Evolutionary conservation across 64 coral and sea anemone genomes (phyloP).

Genomic region (Cladopsammia gracilis): DNA sequence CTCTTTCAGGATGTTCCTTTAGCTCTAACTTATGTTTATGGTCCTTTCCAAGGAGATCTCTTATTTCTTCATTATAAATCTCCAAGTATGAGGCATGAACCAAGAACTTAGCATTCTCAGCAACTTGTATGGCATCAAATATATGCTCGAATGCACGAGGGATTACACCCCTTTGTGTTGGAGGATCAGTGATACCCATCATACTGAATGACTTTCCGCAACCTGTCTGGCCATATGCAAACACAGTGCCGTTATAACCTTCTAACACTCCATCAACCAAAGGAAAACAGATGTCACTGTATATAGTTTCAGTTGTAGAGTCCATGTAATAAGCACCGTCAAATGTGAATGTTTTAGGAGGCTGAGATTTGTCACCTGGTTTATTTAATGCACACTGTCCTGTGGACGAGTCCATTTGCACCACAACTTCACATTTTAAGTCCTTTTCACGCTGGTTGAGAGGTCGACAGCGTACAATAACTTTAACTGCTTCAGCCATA

Average conservation of each 20-base stretch:
- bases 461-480: conserved; percentile 96
- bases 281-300: conserved; percentile 98
- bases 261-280: conserved; percentile 96
- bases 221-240: conserved; percentile 99
- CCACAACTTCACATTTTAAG: conserved; percentile 90
- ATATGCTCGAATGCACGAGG: conserved; percentile 99
- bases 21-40: conserved; percentile 94
- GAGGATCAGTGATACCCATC: conserved; percentile 95
- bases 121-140: conserved; percentile 94
- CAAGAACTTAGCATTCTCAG: conserved; percentile 94
- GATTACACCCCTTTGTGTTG: conserved; percentile 92
- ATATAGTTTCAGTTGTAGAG: conserved; percentile 94
- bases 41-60: conserved; percentile 97
- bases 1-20: conserved; percentile 96
- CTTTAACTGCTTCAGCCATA: conserved; percentile 99
- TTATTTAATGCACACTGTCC: conserved; percentile 90
- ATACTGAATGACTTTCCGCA: conserved; percentile 98
- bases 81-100: conserved; percentile 99
- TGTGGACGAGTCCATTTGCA: conserved; percentile 87
- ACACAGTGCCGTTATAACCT: conserved; percentile 98
- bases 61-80: conserved; percentile 99
- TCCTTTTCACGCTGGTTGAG: conserved; percentile 96
- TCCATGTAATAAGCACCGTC: conserved; percentile 97
- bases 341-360: conserved; percentile 97
- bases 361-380: conserved; percentile 87